These are phyloP conservation scores for Myopa tessellatipennis DNA, from an alignment of 2,888 invertebrate genomes.

Conservation along the genomic window DNA sequence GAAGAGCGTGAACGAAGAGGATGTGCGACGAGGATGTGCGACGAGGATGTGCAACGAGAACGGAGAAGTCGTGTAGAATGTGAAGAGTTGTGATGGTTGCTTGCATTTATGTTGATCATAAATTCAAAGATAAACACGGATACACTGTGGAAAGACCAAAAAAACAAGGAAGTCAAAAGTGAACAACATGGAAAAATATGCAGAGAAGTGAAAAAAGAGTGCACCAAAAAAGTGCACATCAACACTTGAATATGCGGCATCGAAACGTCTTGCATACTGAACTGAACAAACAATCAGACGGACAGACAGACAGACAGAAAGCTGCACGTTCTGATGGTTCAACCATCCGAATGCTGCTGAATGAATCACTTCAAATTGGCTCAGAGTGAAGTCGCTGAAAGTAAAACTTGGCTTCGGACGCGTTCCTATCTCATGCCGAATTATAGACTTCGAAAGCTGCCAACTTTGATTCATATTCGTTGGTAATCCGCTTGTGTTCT, in stretches of 20 bases:
- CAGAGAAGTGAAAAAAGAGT: no score
- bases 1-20: background rate
- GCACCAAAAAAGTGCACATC: background rate
- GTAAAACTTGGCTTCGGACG: no score
- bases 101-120: constrained; percentile 18
- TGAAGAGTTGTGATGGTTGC: constrained; percentile 10
- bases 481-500: background rate
- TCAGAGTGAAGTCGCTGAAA: no score
- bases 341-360: no score
- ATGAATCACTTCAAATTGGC: no score
- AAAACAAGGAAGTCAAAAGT: background rate
- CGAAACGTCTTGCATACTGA: no score
- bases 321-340: background rate
- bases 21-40: no score
- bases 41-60: background rate
- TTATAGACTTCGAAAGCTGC: background rate
- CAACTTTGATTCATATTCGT: background rate
- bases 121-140: constrained; percentile 21
- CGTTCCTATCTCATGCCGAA: background rate
- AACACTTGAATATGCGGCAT: background rate
- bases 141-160: background rate
- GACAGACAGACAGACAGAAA: background rate
- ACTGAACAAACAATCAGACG: background rate
- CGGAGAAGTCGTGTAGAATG: no score
- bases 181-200: no score